Base-by-base conservation (phyloP, 2,888 invertebrate genomes). In the Clistopyga incitator region DNA sequence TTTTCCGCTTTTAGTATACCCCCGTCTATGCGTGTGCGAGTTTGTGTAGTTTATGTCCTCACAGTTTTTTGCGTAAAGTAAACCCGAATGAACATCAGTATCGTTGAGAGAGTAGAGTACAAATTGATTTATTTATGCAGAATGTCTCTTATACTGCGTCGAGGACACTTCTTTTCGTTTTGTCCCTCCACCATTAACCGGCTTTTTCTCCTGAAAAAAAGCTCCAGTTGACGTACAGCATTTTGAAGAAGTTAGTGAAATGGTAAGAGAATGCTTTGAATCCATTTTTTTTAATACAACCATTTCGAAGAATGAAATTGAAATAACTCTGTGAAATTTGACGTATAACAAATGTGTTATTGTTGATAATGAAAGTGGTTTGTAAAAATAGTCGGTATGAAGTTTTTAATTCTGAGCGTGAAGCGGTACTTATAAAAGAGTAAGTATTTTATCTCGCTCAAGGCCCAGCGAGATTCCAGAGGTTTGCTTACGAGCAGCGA, bases 121-220 rank as follows among this genome's bases (percentile, higher is more conserved):
- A 71, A 79, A 76, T 47, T 29, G 56, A 76, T 71, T 71, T 61
- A 29, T 25, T 20, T 20, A 13, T 20, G 15, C 45, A 47, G 20
- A 74, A 45, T 47, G 34, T 25, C 29, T 15, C 38, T 59, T 38
- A 56, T 25, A 64, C 29, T 25, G 38, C 42, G 6, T 54, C 52
- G 18, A 15, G 34, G 6, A n/a, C 54, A 13, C 25, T 34, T 25
- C 18, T 20, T 75, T 68, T 15, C 25, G 20, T 52, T 34, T 11
- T 20, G 11, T 50, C 15, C 1, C 6, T 50, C n/a, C 15, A 15
- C 25, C n/a, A 20, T 67, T 67, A n/a, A 38, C n/a, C 20, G 11
- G 23, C 47, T 18, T 25, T 18, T 6, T 15, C 10, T 38, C 20
- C n/a, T 34, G n/a, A 3, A 10, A n/a, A 25, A 10, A 64, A 64